These are phyloP conservation scores for Drosophila baimaii DNA, from an alignment of 1,140 invertebrate genomes.

Conservation along the genomic window DNA sequence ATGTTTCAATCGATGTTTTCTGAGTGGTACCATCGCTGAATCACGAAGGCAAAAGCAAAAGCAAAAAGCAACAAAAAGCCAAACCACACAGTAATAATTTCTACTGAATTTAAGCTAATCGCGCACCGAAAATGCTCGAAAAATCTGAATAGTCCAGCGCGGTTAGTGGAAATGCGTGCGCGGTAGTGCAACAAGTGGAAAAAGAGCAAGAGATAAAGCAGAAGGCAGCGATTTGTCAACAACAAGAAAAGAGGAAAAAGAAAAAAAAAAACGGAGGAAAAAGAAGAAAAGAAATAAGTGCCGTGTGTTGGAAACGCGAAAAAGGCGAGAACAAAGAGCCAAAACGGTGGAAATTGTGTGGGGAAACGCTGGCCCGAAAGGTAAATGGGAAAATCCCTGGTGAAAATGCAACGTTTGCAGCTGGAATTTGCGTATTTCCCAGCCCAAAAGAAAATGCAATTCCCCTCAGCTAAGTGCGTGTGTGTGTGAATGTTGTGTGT, in stretches of 20 bases:
- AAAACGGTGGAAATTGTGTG: constrained; percentile 34
- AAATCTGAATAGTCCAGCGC: constrained; percentile 3
- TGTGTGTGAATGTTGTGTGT: constrained; percentile 10
- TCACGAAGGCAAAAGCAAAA: constrained; percentile 25
- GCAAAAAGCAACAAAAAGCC: constrained; percentile 46
- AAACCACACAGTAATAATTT: constrained; percentile 29
- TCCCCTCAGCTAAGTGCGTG: constrained; percentile 28
- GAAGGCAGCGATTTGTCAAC: constrained; percentile 27
- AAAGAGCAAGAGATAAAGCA: constrained; percentile 16
- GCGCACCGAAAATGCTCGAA: constrained; percentile 25
- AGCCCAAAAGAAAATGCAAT: constrained; percentile 48
- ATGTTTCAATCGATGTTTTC: no score
- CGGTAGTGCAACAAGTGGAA: constrained; percentile 22
- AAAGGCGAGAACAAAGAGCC: constrained; percentile 49
- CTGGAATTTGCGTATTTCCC: constrained; percentile 49
- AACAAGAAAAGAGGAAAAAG: constrained; percentile 16
- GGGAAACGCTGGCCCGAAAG: constrained; percentile 44
- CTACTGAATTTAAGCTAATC: constrained; percentile 22
- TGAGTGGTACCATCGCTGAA: no score
- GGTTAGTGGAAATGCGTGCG: not conserved
- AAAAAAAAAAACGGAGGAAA: constrained; percentile 19
- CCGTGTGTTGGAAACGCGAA: constrained; percentile 50
- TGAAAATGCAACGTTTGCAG: constrained; percentile 59
- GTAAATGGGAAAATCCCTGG: constrained; percentile 50
- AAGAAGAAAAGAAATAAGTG: constrained; percentile 43